phyloP scores from a whole-genome alignment of 2,113 vertebrate species.

The Jaculus jaculus region DNA sequence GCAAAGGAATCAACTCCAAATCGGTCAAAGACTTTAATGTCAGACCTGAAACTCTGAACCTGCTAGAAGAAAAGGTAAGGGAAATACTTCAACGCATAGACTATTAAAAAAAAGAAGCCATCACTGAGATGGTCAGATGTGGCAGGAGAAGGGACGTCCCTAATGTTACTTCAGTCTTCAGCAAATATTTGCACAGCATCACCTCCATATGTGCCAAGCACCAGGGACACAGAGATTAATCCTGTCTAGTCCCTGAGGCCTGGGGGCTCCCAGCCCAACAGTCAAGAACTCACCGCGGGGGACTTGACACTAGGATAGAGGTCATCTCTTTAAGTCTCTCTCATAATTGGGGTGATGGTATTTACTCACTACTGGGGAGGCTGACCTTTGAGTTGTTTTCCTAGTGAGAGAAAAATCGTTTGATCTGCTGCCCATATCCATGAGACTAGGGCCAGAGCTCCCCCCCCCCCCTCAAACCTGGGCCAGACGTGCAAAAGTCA shows the following conservation, averaged over 20 bases:
- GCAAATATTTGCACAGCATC: background rate
- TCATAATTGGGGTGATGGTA: background rate
- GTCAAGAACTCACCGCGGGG: background rate
- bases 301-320: background rate
- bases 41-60: too few species aligned
- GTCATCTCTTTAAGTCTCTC: background rate
- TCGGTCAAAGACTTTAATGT: too few species aligned
- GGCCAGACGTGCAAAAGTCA: background rate
- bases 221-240: background rate
- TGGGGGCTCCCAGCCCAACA: background rate
- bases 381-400: slow-evolving; percentile 60
- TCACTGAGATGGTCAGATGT: background rate
- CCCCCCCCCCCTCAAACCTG: background rate
- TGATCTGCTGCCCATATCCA: background rate
- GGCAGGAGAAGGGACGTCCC: background rate
- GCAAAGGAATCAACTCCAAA: too few species aligned
- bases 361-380: background rate
- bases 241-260: background rate
- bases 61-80: too few species aligned
- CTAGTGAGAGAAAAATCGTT: background rate
- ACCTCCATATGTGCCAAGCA: background rate
- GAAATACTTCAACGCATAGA: too few species aligned
- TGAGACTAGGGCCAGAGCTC: background rate
- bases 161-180: background rate
- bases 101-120: background rate